phyloP scores from a whole-genome alignment of 2,888 invertebrate genomes.

The Sycophila texana region DNA sequence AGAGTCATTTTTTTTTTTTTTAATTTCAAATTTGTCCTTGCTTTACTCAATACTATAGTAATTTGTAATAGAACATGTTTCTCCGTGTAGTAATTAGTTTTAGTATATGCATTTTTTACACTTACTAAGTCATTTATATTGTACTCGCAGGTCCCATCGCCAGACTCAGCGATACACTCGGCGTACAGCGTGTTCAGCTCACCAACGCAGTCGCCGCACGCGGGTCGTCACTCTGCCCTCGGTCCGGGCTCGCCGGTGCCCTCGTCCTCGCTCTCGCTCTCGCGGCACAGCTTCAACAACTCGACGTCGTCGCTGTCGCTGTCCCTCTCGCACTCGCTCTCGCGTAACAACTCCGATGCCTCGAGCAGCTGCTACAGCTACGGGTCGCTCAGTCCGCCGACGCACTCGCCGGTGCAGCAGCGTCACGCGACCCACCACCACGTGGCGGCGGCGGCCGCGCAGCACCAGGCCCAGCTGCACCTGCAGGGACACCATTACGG shows the following conservation, averaged over 20 bases:
- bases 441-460: conserved; percentile 66
- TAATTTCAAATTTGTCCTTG: not conserved
- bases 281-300: conserved; percentile 74
- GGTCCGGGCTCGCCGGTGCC: conserved; percentile 73
- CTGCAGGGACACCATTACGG: conserved; percentile 72
- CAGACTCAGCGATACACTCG: conserved; percentile 92
- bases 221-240: conserved; percentile 85
- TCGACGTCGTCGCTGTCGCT: conserved; percentile 76
- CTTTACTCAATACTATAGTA: no score
- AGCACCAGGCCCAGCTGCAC: conserved; percentile 75
- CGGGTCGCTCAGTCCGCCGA: conserved; percentile 81
- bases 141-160: conserved; percentile 80
- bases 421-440: conserved; percentile 75
- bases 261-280: conserved; percentile 73
- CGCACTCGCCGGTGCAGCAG: conserved; percentile 90
- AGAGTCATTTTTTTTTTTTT: not conserved
- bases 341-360: conserved; percentile 93
- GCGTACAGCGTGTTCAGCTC: conserved; percentile 90
- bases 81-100: no score
- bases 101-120: no score
- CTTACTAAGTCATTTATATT: no score
- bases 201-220: conserved; percentile 91
- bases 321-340: conserved; percentile 88
- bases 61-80: no score
- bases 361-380: conserved; percentile 93